phyloP scores from a whole-genome alignment of 1,140 invertebrate species.

The Armadillidium nasatum region DNA sequence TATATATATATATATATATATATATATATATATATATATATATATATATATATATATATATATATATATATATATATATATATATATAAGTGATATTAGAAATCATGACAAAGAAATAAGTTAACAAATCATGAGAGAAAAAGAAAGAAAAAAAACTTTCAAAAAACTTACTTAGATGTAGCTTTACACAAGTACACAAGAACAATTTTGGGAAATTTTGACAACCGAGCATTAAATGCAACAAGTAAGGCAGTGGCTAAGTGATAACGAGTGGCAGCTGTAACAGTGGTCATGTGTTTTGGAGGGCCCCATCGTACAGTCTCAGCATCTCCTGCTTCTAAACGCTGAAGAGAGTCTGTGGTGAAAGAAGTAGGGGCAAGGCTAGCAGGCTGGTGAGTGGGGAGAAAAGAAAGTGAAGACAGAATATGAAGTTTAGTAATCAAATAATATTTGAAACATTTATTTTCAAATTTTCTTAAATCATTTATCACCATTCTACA shows the following conservation, averaged over 20 bases:
- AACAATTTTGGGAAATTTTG: constrained; percentile 67
- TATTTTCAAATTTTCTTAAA: no score
- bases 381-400: constrained; percentile 58
- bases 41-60: no score
- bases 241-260: constrained; percentile 80
- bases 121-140: no score
- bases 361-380: constrained; percentile 68
- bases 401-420: not conserved
- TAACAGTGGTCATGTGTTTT: constrained; percentile 75
- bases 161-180: constrained; percentile 66
- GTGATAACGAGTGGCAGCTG: constrained; percentile 76
- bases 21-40: no score
- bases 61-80: no score
- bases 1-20: no score
- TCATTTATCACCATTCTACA: no score
- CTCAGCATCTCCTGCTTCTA: constrained; percentile 80
- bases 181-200: constrained; percentile 77
- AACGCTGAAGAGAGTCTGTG: constrained; percentile 68
- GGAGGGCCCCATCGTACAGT: constrained; percentile 80
- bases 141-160: not conserved
- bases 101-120: no score
- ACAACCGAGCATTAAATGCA: constrained; percentile 77
- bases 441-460: not conserved
- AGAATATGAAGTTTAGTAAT: not conserved
- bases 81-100: no score